Base-by-base conservation (phyloP, 2,113 vertebrate genomes). In the Apeltes quadracus region DNA sequence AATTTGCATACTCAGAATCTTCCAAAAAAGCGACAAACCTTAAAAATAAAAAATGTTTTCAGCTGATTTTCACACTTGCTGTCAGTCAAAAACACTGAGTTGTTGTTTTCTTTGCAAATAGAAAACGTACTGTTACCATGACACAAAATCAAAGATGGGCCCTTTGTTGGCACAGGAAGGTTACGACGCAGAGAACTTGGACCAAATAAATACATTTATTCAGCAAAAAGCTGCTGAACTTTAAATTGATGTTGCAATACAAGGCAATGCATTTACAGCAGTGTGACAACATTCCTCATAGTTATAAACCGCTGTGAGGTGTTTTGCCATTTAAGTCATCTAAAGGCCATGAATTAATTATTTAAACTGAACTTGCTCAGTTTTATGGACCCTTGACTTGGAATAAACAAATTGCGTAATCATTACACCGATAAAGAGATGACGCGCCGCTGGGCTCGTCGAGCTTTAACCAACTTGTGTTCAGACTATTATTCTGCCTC, bases 31-130 rank as follows among this genome's bases (percentile, higher is more conserved):
- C 22, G 13, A 25, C 11, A 29, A 61, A 18, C 23, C 15, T 39
- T n/a, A 51, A 12, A 58, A 9, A 11, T 7, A 32, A 36, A 18
- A 57, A 12, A 57, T 46, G 12, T 34, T n/a, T 25, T 15, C 13
- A 54, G n/a, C 34, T 66, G 51, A 20, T 56, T 64, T 36, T 44
- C 29, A 57, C 29, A 38, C 32, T 46, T 0, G 9, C 53, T 65
- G 58, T 14, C 18, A 29, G 39, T 25, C 14, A 29, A 11, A 68
- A 22, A 48, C 50, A n/a, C 23, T 5, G 2, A 4, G 3, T 55
- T 15, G 46, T n/a, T 46, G 48, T 38, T 56, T 69, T 55, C 29
- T 39, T 12, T 2, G 22, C 46, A 54, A 69, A 69, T 25, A 63
- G 14, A 12, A 64, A 18, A 46, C 6, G 34, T 6, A 0, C 39